phyloP scores from a whole-genome alignment of 2,113 vertebrate genomes.

The Hemichromis elongatus region DNA sequence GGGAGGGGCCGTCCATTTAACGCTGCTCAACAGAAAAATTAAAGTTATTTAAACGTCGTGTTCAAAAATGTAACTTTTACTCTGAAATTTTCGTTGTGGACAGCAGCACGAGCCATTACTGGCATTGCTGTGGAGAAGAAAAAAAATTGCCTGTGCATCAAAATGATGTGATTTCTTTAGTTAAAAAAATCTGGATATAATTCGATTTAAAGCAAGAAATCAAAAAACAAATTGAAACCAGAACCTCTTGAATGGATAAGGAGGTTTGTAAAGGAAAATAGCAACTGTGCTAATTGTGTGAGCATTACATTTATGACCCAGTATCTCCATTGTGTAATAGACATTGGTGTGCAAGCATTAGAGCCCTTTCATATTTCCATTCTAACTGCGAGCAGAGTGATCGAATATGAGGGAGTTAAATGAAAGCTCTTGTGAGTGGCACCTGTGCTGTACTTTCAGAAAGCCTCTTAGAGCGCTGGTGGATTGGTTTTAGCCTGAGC shows the following conservation, averaged over 20 bases:
- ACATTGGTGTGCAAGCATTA: conserved; percentile 18
- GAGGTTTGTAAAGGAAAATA: background rate
- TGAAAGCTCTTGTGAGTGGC: conserved; percentile 57
- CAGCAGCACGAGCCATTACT: background rate
- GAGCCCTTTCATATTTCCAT: conserved; percentile 13
- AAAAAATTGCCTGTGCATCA: background rate
- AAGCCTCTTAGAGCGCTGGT: conserved; percentile 70
- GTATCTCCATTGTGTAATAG: conserved; percentile 21
- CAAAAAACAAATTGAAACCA: background rate
- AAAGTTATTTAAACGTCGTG: background rate
- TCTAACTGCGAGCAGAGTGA: conserved; percentile 30
- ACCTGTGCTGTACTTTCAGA: conserved; percentile 57
- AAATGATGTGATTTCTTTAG: rapidly evolving
- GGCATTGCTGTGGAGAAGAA: background rate
- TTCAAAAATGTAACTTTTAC: background rate
- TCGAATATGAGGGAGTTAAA: conserved; percentile 51
- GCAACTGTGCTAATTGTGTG: background rate
- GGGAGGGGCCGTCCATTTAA: background rate
- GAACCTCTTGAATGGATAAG: background rate
- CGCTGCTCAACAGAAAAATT: background rate
- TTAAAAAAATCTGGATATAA: background rate
- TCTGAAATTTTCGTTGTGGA: background rate
- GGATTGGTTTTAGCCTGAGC: conserved; percentile 70
- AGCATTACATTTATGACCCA: background rate
- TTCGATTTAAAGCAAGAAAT: background rate